A percentile compares a stretch with the other conserved stretches of the same genome.
These are phyloP conservation scores for Grapholita molesta DNA, from an alignment of 1,140 invertebrate genomes.

Conservation along the genomic window DNA sequence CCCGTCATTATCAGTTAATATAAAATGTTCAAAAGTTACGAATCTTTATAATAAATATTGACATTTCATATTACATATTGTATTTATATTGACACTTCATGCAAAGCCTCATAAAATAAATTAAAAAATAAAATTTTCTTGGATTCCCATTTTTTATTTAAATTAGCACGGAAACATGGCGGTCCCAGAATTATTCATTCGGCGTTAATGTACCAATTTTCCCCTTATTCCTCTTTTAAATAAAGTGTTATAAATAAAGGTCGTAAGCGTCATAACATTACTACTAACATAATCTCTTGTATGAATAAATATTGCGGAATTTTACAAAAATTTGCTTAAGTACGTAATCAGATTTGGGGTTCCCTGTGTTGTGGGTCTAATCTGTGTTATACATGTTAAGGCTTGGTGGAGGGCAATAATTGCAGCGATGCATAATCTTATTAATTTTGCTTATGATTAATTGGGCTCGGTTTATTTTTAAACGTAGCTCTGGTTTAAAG, in stretches of 20 bases:
- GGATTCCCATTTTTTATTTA: slow-evolving; percentile 5
- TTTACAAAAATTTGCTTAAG: slow-evolving; percentile 3
- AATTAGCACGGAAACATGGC: slow-evolving; percentile 9
- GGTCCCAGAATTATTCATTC: slow-evolving; percentile 10
- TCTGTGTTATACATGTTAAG: neutral
- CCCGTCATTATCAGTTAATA: no score
- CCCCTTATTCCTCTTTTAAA: neutral
- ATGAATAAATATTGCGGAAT: neutral
- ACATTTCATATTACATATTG: no score
- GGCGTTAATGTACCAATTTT: slow-evolving; percentile 12
- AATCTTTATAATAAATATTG: no score
- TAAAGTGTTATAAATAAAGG: neutral
- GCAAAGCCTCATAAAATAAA: neutral
- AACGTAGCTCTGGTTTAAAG: neutral
- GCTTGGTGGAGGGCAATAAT: neutral
- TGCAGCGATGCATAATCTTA: neutral
- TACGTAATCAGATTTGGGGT: slow-evolving; percentile 11
- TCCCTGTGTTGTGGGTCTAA: neutral
- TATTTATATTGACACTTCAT: neutral
- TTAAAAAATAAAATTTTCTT: neutral
- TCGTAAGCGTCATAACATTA: neutral
- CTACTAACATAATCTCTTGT: neutral
- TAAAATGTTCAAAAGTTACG: no score
- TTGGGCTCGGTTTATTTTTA: neutral
- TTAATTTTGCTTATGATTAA: neutral